Evolutionary conservation across 2,888 invertebrate species (phyloP).

Genomic region (Ligdia adustata): DNA sequence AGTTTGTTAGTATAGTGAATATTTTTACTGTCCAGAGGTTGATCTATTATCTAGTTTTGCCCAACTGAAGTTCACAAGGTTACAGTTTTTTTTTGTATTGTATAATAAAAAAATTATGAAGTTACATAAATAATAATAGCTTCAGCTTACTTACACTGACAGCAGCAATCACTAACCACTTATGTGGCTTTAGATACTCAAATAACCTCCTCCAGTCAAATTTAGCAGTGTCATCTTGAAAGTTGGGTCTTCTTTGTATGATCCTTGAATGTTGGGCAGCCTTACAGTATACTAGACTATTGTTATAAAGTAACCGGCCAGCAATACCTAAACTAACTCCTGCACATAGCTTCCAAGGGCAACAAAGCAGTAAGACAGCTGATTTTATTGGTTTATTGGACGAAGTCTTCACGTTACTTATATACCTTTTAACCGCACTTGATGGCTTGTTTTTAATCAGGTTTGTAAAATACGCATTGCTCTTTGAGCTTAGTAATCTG

Average conservation of each 20-base stretch:
- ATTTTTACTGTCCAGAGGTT: too few species aligned
- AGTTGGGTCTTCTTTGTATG: conserved; percentile 81
- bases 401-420: conserved; percentile 56
- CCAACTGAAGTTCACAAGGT: too few species aligned
- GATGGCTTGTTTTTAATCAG: conserved; percentile 61
- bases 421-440: conserved; percentile 55
- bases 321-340: conserved; percentile 74
- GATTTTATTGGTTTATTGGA: conserved; percentile 58
- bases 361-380: conserved; percentile 55
- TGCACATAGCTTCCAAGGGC: conserved; percentile 75
- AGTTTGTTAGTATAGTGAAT: too few species aligned
- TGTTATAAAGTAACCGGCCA: conserved; percentile 54
- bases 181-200: conserved; percentile 89
- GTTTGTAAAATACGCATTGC: conserved; percentile 56
- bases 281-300: conserved; percentile 87
- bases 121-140: background rate
- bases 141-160: conserved; percentile 86
- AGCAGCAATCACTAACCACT: conserved; percentile 90
- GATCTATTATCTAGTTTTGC: too few species aligned
- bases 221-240: conserved; percentile 78
- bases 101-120: too few species aligned
- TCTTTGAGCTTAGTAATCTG: conserved; percentile 63
- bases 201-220: conserved; percentile 93
- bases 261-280: conserved; percentile 78
- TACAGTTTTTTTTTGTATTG: background rate